Conservation (phyloP, 2,113 vertebrate species). For the Halichoeres trimaculatus region DNA sequence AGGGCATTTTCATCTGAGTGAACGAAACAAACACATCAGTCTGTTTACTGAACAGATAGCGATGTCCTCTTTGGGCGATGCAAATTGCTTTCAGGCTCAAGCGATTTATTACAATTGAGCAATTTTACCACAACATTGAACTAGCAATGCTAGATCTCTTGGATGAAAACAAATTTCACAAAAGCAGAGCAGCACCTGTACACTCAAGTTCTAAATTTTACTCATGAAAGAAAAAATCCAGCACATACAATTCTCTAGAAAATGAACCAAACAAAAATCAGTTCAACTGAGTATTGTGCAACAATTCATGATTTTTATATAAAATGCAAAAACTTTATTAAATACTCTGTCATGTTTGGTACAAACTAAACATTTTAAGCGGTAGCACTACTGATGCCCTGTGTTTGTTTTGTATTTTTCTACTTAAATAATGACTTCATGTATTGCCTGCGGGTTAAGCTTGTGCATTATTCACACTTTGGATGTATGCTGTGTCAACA, state of each 20-base stretch:
- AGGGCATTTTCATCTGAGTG: constrained; percentile 14
- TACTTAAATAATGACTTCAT: constrained; percentile 28
- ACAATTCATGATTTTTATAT: neutral
- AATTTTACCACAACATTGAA: neutral
- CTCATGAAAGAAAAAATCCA: neutral
- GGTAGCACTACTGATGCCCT: neutral
- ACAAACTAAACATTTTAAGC: neutral
- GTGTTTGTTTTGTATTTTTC: constrained; percentile 7
- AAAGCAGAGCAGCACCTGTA: neutral
- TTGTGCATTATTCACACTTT: constrained; percentile 51
- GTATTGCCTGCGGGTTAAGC: neutral
- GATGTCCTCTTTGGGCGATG: neutral
- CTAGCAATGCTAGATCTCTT: neutral
- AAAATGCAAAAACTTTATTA: neutral
- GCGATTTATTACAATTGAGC: neutral
- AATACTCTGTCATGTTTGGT: neutral
- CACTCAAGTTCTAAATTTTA: neutral
- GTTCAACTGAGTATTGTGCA: neutral
- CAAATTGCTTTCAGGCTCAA: neutral
- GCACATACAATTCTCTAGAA: neutral
- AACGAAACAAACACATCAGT: neutral
- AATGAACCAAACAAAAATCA: neutral
- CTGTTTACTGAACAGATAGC: constrained; percentile 6
- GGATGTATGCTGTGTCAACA: constrained; percentile 37
- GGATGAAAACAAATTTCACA: neutral